Conservation (phyloP, 2,888 invertebrate genomes). For the Polylopha cassiicola region DNA sequence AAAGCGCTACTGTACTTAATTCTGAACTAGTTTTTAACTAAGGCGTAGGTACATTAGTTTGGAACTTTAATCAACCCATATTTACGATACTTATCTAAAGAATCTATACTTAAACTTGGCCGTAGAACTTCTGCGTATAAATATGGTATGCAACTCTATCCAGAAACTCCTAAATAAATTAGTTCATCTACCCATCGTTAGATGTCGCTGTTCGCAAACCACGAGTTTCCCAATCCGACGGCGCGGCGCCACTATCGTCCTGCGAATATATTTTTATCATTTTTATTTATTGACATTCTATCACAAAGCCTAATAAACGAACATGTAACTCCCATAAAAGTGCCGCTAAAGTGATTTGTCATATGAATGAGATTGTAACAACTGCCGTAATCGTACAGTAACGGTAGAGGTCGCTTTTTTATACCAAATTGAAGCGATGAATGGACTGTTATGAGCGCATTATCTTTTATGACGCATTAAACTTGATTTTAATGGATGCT, state of each 20-base stretch:
- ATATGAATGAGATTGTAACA: constrained; percentile 57
- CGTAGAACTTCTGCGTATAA: constrained; percentile 5
- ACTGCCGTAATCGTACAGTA: constrained; percentile 49
- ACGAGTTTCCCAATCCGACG: constrained; percentile 30
- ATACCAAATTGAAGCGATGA: constrained; percentile 54
- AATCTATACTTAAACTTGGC: constrained; percentile 16
- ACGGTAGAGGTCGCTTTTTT: constrained; percentile 66
- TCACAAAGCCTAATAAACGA: constrained; percentile 65
- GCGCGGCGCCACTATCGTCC: constrained; percentile 38
- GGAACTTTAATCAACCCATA: too few species aligned
- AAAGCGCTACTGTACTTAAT: too few species aligned
- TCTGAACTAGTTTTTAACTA: too few species aligned
- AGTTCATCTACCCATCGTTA: constrained; percentile 48
- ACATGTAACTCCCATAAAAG: constrained; percentile 60
- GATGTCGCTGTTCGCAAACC: constrained; percentile 49
- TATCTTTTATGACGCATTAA: constrained; percentile 62
- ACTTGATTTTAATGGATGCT: constrained; percentile 57
- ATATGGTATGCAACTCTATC: too few species aligned
- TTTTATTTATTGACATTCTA: constrained; percentile 64
- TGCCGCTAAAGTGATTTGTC: constrained; percentile 47
- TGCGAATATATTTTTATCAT: constrained; percentile 49
- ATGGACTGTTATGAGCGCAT: constrained; percentile 57
- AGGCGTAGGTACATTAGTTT: too few species aligned
- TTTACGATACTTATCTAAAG: too few species aligned
- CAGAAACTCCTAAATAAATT: constrained; percentile 24